Base-by-base conservation (phyloP, 1,140 invertebrate genomes). In the Cotesia chilonis region DNA sequence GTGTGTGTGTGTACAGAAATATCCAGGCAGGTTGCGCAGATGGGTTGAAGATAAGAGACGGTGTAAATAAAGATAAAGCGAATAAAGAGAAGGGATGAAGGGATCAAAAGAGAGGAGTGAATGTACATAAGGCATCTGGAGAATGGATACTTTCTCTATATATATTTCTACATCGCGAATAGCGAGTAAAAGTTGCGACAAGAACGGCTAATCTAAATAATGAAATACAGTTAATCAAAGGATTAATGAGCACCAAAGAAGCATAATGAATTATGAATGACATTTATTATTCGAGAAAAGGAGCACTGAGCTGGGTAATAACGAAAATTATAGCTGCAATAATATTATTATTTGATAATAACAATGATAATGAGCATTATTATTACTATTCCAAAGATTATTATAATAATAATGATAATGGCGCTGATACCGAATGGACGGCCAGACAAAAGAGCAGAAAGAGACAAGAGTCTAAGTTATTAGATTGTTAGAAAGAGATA, bases 201-300 rank as follows among this genome's bases (percentile, higher is more conserved):
- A 51, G 61, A 57, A 41, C 52, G 70, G 52, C 60, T 74, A 76
- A 80, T 80, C 72, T 76, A 72, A 75, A 80, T 82, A 81, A 83
- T 81, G 79, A 83, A 82, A 80, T 80, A 78, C 80, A 79, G 79
- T 79, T 80, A 81, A 81, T 83, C 82, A 81, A 80, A 78, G 81
- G 79, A 81, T 83, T 83, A 84, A 83, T 83, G 77, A 82, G 78
- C 77, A 77, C 71, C 75, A 74, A 79, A 82, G 78, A 78, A 81
- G 76, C 75, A 76, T 81, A 81, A 83, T 83, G 81, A 83, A 83
- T 83, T 81, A 83, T 83, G 81, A 82, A 82, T 83, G 76, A 76
- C 76, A 79, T 83, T 82, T 82, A 81, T 81, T 82, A 81, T 79
- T 78, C 72, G 75, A 70, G 72, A 72, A 76, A 72, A 51, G 55